Percentiles rank a stretch among this genome's conserved stretches.
Evolutionary conservation across 1,140 invertebrate genomes (phyloP).

Genomic region (Drosophila ohnishii): DNA sequence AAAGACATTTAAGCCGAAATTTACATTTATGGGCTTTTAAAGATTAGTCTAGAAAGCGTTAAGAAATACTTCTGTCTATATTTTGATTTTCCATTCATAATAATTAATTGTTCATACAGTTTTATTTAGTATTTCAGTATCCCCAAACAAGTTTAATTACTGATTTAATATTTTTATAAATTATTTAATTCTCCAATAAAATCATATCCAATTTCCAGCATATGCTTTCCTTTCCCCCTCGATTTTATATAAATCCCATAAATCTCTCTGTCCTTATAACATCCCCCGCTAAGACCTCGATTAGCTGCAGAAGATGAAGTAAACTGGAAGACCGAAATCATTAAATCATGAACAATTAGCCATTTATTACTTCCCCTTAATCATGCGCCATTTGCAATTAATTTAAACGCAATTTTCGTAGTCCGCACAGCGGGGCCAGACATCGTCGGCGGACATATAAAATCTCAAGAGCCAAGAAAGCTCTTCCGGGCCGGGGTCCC

Average conservation of each 20-base stretch:
- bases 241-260: constrained; percentile 1
- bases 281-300: constrained; percentile 6
- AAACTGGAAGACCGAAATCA: constrained; percentile 53
- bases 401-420: constrained; percentile 77
- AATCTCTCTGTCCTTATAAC: not conserved
- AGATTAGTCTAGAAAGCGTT: too few species aligned
- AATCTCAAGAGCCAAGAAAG: constrained; percentile 58
- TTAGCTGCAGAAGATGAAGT: constrained; percentile 28
- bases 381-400: constrained; percentile 81
- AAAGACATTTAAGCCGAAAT: not conserved
- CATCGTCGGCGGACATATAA: constrained; percentile 53
- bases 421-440: constrained; percentile 59
- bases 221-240: not conserved
- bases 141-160: too few species aligned
- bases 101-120: too few species aligned
- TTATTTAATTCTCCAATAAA: not conserved
- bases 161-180: not conserved
- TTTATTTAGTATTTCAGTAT: too few species aligned
- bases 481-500: constrained; percentile 42
- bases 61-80: too few species aligned
- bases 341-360: constrained; percentile 80
- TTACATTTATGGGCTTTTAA: not conserved
- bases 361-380: constrained; percentile 78
- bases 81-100: too few species aligned
- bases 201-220: not conserved